Percentiles rank a stretch among this genome's conserved stretches.
Evolutionary conservation across 2,113 vertebrate genomes (phyloP).

Genomic region (Regulus satrapa): DNA sequence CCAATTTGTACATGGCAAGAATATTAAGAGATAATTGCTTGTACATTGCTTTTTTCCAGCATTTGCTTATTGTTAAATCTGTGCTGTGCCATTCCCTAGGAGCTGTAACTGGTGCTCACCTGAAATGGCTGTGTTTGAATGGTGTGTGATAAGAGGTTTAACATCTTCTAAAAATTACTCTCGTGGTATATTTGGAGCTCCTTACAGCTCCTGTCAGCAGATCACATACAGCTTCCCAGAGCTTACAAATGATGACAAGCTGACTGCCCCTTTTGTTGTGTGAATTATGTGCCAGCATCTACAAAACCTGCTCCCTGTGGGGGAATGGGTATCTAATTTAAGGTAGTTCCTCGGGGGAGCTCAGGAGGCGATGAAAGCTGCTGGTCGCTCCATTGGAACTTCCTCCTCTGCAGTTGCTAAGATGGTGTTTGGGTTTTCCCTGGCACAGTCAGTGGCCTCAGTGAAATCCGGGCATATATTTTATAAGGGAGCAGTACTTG

Average conservation of each 20-base stretch:
- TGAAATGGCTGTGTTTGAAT: neutral
- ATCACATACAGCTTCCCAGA: neutral
- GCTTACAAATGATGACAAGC: neutral
- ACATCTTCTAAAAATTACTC: neutral
- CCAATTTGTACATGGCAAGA: neutral
- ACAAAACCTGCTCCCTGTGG: neutral
- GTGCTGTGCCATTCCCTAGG: neutral
- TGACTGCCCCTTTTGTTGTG: slow-evolving; percentile 1
- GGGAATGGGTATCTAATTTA: neutral
- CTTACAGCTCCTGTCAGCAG: neutral
- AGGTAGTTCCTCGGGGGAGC: neutral
- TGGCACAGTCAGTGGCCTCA: neutral
- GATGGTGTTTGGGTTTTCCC: neutral
- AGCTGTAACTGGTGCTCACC: neutral
- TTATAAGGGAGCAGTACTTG: neutral
- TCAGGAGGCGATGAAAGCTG: neutral
- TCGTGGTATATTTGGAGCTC: neutral
- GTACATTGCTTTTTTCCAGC: neutral
- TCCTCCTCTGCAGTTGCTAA: neutral
- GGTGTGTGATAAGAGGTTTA: neutral
- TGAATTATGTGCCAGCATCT: neutral
- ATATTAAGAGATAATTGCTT: neutral
- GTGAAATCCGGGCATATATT: neutral
- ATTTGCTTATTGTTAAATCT: neutral
- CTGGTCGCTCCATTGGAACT: neutral